Base-by-base conservation (phyloP, 2,113 vertebrate genomes). In the Saccopteryx leptura region DNA sequence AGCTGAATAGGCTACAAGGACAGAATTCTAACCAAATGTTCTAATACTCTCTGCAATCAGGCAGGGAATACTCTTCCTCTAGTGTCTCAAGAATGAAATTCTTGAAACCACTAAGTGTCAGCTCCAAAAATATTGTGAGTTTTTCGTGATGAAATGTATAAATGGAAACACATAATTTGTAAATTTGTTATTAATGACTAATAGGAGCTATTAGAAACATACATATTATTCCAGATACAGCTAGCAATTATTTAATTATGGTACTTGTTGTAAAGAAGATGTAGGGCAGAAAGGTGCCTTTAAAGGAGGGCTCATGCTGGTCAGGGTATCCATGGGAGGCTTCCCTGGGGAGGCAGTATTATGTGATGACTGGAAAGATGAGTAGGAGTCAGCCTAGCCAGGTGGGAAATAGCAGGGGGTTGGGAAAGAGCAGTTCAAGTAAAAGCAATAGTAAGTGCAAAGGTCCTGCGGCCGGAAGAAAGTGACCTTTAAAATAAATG, bases 231-330 rank as follows among this genome's bases (percentile, higher is more conserved):
- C 58, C 89, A 17, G 11, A 4, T 50, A 21, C 3, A n/a, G 9
- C 10, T 69, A 81, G 21, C 26, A 48, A 82, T 78, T 39, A 80
- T 18, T 83, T 74, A 75, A 83, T 68, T 54, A 11, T 21, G 61
- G 31, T 2, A 69, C 17, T 61, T 74, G 15, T 46, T 88, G 71
- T 15, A 52, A 82, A 93, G 54, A 63, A 91, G 93, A 72, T 14
- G 46, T 2, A 7, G 0, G 1, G 0, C 17, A 24, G 60, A 11
- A 75, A 79, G 17, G 2, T n/a, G 2, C 7, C 50, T 11, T 2
- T n/a, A 21, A 39, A 24, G 24, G 39, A 63, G 1, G 3, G 1
- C 15, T 66, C 66, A 5, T 0, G 0, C 58, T 11, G 31, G 11
- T 19, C 21, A 79, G 2, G 10, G 11, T 24, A 17, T 56, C 11